Base-by-base conservation (phyloP, 2,797 vertebrate species). In the Hyperoplus lanceolatus region DNA sequence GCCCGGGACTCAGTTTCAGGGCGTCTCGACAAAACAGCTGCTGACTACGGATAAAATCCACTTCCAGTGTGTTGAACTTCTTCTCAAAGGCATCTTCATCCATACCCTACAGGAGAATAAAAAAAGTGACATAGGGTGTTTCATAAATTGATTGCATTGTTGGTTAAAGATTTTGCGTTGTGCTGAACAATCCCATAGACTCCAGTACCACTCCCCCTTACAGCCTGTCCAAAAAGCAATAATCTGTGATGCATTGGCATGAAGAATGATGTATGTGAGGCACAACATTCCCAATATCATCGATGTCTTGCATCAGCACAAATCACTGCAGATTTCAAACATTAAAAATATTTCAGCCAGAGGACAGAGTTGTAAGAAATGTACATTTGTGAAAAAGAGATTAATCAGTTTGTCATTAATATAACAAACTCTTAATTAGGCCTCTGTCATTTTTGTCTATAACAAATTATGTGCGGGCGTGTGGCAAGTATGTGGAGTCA, bases 41-140 rank as follows among this genome's bases (percentile, higher is more conserved):
- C 77, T 99, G 97, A 89, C 96, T 97, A 77, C 73, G 95, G 88
- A 99, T 95, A 82, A 97, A 90, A 92, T 96, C 96, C 86, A 97
- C 72, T 83, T 97, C 97, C 90, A 99, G 43, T 2, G 98, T 99
- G 90, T 98, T 99, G 89, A 97, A 97, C 93, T 96, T 99, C 94
- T 99, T 99, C 90, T 98, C 97, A 94, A 99, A 98, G 76, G 94
- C 74, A 90, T 97, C 93, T 0, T 81, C 90, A 87, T 97, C 94
- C 96, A 98, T 97, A 58, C 92, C 97, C 98, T 99, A 79, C 2
- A 82, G 79, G 64, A 59, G 54, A 89, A 80, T 21, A 90, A 77
- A 53, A 87, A 76, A 78, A 58, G 89, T 89, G 78, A 68, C 79
- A 86, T 61, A 72, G 73, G 16, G 58, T 67, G 63, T 67, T 64